Evolutionary conservation across 2,113 vertebrate genomes (phyloP), one percentile per base, ranked within the genome.

Genomic region (Pithys albifrons): DNA sequence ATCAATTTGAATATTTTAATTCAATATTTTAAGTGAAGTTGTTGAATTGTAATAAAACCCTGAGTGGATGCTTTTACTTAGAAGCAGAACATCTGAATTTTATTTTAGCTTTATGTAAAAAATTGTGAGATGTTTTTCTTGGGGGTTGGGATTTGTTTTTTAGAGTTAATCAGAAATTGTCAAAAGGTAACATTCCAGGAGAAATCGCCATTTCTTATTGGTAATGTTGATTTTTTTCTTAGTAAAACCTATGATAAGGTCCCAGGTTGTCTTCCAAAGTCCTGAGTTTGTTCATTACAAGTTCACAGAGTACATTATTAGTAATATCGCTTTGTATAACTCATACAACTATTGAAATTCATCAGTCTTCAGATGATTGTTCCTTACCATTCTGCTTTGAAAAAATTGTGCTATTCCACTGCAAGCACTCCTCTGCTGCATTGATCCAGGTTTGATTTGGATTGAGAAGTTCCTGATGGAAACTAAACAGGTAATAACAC

Each of bases 391-490:
- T 25, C 54, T 77, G 59, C 10, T 81, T 85, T 74, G 70, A 91
- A 91, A 28, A 89, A 71, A 85, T 2, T 75, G 48, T 88, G 28
- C 39, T 54, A 28, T 76, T 91, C 57, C 62, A 41, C 18, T 67
- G 35, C 33, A 79, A 95, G 72, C 14, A 28, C 41, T 95, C 49
- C 45, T 92, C 59, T 15, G 3, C 43, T 78, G 23, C 49, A 79
- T 31, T 89, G 77, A 90, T 54, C 90, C 19, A 3, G 24, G 43
- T 81, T 77, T 58, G 51, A 58, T 83, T 62, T 73, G 45, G 25
- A 67, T 15, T 80, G 72, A 93, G 52, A 93, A 92, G 64, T 88
- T 94, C 25, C 74, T 55, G 37, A 75, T 65, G 77, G 66, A 91
- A 96, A 72, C 52, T 72, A 64, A 92, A 88, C 8, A 17, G 49